These are phyloP conservation scores for Polia nebulosa DNA, from an alignment of 2,888 invertebrate genomes.

Conservation along the genomic window DNA sequence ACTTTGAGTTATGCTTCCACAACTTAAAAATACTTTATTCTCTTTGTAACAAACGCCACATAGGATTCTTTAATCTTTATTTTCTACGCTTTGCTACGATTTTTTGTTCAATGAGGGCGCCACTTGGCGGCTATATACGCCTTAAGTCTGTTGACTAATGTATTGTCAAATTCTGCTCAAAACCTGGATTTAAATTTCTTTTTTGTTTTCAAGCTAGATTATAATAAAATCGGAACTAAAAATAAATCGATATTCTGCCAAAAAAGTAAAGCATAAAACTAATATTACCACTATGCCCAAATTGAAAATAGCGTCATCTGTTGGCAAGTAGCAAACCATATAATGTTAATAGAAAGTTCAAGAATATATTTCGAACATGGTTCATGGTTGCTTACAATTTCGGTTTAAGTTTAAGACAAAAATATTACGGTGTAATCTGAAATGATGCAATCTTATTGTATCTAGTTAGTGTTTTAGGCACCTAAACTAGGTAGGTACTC, in stretches of 20 bases:
- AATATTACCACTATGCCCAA: not conserved
- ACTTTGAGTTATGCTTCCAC: too few species aligned
- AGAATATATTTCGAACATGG: too few species aligned
- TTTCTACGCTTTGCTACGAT: too few species aligned
- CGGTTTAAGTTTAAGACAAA: not conserved
- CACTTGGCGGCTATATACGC: too few species aligned
- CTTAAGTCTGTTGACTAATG: not conserved
- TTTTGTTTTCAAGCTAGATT: not conserved
- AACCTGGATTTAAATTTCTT: not conserved
- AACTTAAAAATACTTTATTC: too few species aligned
- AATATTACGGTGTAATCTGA: slow-evolving; percentile 31
- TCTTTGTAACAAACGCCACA: too few species aligned
- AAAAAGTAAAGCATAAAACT: too few species aligned
- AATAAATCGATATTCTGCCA: too few species aligned
- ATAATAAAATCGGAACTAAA: not conserved
- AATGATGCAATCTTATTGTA: slow-evolving; percentile 46
- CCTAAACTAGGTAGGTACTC: too few species aligned
- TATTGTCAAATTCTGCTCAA: not conserved
- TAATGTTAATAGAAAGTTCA: slow-evolving; percentile 42
- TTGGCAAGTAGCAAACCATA: slow-evolving; percentile 56
- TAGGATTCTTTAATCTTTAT: too few species aligned
- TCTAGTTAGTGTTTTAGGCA: slow-evolving; percentile 4
- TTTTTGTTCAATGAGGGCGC: too few species aligned
- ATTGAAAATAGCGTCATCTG: slow-evolving; percentile 70
- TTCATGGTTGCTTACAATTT: not conserved